Evolutionary conservation across 2,888 invertebrate genomes (phyloP), one percentile per base, ranked within the genome.

Genomic region (Periphyllus acericola): DNA sequence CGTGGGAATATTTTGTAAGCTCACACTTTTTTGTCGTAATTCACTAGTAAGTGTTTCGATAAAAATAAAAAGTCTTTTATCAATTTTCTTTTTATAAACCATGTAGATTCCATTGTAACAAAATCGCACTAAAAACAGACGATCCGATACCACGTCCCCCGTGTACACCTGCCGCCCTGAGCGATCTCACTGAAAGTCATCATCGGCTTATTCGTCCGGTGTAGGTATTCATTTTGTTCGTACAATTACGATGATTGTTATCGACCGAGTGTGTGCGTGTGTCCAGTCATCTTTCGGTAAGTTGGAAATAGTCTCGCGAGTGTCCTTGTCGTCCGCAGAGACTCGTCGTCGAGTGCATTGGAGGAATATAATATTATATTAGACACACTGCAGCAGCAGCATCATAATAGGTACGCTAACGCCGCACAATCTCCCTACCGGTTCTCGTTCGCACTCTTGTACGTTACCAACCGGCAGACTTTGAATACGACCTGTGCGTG

Each of bases 361-460:
- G 74, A 36, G 25, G 36, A 46, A 46, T 46, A 46, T 14, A 14
- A 46, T 46, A 14, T 46, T 46, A 14, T 46, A 46, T n/a, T 11
- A 46, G 9, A 74, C 74, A 74, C 36, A 34, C 46, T 46, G 46
- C 46, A 46, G 46, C 46, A 46, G 29, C 76, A 76, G 40, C 74
- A 36, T 36, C 74, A 34, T 72, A 72, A 72, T n/a, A n/a, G n/a
- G n/a, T n/a, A n/a, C 66, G 40, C 68, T 32, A 68, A 29, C 36
- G 74, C 19, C 36, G 75, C 3, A 60, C 60, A 84, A 40, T 52
- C 40, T 78, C 85, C 78, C 85, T 85, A 85, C 85, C 85, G 85
- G 85, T 85, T 71, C 78, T 68, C 68, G 34, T 34, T 68, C 76
- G 46, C 46, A 36, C 72, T 83, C 34, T 25, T 25, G 19, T 32